These are phyloP conservation scores for Drosophila pallidifrons DNA, from an alignment of 1,140 invertebrate genomes.

Conservation along the genomic window DNA sequence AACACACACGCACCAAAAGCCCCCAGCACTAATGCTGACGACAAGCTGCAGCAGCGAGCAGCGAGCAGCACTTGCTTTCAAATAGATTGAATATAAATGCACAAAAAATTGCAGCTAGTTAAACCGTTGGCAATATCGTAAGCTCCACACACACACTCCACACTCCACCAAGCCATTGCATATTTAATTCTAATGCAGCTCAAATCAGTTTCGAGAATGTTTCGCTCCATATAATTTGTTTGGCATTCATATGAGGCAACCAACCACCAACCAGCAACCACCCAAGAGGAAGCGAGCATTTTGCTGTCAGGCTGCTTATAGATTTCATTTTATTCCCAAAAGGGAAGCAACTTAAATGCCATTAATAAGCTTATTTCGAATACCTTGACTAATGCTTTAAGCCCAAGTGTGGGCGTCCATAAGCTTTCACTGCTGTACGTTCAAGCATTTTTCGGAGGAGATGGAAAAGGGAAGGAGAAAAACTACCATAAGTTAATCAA, in stretches of 20 bases:
- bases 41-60: background rate
- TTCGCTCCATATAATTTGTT: no score
- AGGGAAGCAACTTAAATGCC: constrained; percentile 8
- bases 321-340: background rate
- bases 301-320: no score
- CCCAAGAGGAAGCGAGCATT: no score
- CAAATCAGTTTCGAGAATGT: background rate
- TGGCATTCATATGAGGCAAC: no score
- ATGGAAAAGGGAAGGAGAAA: background rate
- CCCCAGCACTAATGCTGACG: constrained; percentile 3
- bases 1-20: constrained; percentile 19
- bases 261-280: no score
- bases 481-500: constrained; percentile 46
- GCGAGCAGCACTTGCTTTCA: constrained; percentile 29
- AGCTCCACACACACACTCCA: background rate
- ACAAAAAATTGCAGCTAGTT: constrained; percentile 38
- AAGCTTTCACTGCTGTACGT: background rate
- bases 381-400: constrained; percentile 12
- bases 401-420: background rate
- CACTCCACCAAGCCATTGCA: background rate
- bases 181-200: background rate
- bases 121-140: constrained; percentile 1
- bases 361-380: constrained; percentile 11
- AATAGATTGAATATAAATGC: constrained; percentile 56
- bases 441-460: background rate